These are phyloP conservation scores for Hyalella azteca DNA, from an alignment of 2,888 invertebrate species.

Conservation along the genomic window DNA sequence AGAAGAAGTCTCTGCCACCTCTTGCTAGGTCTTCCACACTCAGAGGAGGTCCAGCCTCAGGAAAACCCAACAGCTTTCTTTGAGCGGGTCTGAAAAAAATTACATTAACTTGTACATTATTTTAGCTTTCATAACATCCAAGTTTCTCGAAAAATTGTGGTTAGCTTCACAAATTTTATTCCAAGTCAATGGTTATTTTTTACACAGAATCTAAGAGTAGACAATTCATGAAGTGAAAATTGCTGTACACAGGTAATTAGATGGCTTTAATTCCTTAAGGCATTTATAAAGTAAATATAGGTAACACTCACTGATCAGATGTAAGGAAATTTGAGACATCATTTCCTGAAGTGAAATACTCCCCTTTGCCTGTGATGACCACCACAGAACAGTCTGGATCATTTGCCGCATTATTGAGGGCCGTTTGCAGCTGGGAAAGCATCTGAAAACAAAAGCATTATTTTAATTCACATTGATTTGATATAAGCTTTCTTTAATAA, in stretches of 20 bases:
- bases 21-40: not conserved
- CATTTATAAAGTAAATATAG: no score
- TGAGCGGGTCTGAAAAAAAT: not conserved
- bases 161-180: no score
- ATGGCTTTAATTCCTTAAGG: no score
- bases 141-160: no score
- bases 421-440: not conserved
- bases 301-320: not conserved
- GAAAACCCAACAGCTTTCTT: not conserved
- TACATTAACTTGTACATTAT: no score
- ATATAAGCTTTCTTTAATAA: not conserved
- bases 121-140: no score
- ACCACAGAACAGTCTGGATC: not conserved
- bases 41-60: not conserved
- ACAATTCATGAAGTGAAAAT: no score
- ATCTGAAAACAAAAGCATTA: not conserved
- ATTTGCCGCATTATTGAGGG: not conserved
- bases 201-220: no score
- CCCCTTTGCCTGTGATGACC: constrained; percentile 1
- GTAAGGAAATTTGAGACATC: constrained; percentile 4
- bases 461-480: not conserved
- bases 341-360: constrained; percentile 19
- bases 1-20: not conserved
- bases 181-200: no score
- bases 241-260: no score